Evolutionary conservation across 2,113 vertebrate genomes (phyloP).

Genomic region (Neolamprologus variostigma): DNA sequence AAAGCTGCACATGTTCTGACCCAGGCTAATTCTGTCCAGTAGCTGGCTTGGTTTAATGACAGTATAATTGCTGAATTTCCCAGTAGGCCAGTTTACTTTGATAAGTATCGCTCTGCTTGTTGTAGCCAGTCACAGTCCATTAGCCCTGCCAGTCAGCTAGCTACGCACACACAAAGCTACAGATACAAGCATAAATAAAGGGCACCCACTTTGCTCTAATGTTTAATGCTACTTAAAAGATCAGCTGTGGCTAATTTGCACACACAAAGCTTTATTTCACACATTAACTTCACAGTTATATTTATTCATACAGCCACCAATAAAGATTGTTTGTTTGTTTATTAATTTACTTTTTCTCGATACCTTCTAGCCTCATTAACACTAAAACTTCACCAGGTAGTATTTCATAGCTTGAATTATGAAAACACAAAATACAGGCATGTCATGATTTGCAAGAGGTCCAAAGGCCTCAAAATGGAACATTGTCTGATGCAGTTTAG

Average conservation of each 20-base stretch:
- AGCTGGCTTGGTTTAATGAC: background rate
- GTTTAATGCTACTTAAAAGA: background rate
- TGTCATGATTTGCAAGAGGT: background rate
- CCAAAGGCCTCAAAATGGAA: background rate
- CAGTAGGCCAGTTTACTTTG: slow-evolving; percentile 12
- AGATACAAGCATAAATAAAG: background rate
- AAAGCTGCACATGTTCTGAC: background rate
- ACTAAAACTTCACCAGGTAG: background rate
- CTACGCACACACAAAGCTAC: background rate
- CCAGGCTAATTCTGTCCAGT: background rate
- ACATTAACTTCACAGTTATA: background rate
- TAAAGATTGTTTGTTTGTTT: background rate
- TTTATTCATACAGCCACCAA: background rate
- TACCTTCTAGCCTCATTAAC: background rate
- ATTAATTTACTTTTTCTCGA: background rate
- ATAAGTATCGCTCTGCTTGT: slow-evolving; percentile 21
- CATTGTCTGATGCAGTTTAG: background rate
- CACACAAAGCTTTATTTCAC: background rate
- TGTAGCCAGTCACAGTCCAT: slow-evolving; percentile 14
- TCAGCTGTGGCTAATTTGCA: background rate
- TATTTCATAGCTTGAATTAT: background rate
- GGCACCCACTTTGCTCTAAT: background rate
- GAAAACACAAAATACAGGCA: background rate
- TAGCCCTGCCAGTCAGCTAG: slow-evolving; percentile 9
- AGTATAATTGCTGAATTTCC: slow-evolving; percentile 1